Evolutionary conservation across 2,888 invertebrate genomes (phyloP).

Genomic region (Drosophila testacea): DNA sequence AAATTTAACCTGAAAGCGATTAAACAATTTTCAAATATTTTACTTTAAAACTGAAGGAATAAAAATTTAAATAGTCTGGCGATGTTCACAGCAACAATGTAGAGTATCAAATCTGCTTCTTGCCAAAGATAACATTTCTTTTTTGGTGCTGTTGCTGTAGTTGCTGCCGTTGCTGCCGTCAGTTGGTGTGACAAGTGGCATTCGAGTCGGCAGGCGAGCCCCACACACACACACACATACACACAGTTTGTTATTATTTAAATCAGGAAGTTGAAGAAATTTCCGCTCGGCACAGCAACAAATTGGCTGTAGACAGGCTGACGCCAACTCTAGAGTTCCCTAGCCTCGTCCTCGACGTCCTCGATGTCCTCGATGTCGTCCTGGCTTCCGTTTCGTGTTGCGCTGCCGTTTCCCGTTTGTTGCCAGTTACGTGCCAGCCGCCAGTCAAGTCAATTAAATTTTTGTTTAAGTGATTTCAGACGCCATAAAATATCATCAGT

Average conservation of each 20-base stretch:
- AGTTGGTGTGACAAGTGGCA: slow-evolving; percentile 74
- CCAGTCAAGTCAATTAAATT: slow-evolving; percentile 75
- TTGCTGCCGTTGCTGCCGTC: slow-evolving; percentile 49
- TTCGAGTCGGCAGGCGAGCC: slow-evolving; percentile 30
- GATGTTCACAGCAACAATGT: too few relatives aligned
- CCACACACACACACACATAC: not conserved
- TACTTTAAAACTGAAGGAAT: too few relatives aligned
- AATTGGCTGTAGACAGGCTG: slow-evolving; percentile 65
- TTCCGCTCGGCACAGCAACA: slow-evolving; percentile 79
- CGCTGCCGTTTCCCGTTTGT: slow-evolving; percentile 54
- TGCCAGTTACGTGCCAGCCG: slow-evolving; percentile 42
- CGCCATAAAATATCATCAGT: slow-evolving; percentile 73
- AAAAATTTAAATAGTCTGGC: too few relatives aligned
- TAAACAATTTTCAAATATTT: too few relatives aligned
- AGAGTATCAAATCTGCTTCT: too few relatives aligned
- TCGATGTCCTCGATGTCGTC: slow-evolving; percentile 26
- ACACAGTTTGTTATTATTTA: slow-evolving; percentile 78
- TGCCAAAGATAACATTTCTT: not conserved
- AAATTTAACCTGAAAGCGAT: too few relatives aligned
- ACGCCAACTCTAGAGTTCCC: slow-evolving; percentile 14
- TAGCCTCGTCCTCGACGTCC: slow-evolving; percentile 6
- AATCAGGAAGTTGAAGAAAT: slow-evolving; percentile 83
- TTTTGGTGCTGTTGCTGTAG: slow-evolving; percentile 20
- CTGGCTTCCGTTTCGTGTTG: slow-evolving; percentile 71
- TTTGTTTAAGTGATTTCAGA: slow-evolving; percentile 77